Evolutionary conservation across 2,797 vertebrate species (phyloP), one percentile per base, ranked within the genome.

Genomic region (Thalassophryne amazonica): DNA sequence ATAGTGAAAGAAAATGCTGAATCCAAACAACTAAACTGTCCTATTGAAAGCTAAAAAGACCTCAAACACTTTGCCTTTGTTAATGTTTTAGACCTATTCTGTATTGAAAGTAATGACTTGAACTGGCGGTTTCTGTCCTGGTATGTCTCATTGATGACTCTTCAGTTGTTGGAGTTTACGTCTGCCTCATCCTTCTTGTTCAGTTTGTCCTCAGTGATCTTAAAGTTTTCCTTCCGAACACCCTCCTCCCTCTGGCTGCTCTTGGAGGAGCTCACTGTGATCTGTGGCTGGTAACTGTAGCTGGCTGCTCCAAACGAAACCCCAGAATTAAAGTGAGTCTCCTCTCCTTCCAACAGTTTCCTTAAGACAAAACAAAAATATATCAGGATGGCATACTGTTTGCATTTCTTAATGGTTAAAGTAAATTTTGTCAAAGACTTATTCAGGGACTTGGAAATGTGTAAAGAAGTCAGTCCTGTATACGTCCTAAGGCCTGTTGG

Each of bases 311-410:
- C 38, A 13, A 93, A 89, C 38, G 81, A 73, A 15, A 90, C 54
- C 50, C 92, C 90, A 1, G 88, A 88, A 86, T 91, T 95, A 67
- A 98, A 93, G 66, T 94, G 92, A 10, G 89, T 98, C 86, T 98
- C 96, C 76, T 98, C 95, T 2, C 96, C 95, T 78, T 98, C 96
- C 86, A 98, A 89, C 55, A 98, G 89, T 84, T 98, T 98, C 91
- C 95, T 98, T 33, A 30, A 3, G 36, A 14, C 38, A 62, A 42
- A 70, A 35, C 23, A 62, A 39, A 54, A n/a, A 49, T 13, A 53
- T 4, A 41, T 72, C 36, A 62, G 46, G 11, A 13, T 22, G 15
- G 21, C 25, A 36, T 21, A 30, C 19, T 19, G 1, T 37, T 32
- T 1, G 17, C 22, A 19, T 8, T 31, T 15, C 8, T 49, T 2